Conservation (phyloP, 2,888 invertebrate genomes). For the Allophyes oxyacanthae region DNA sequence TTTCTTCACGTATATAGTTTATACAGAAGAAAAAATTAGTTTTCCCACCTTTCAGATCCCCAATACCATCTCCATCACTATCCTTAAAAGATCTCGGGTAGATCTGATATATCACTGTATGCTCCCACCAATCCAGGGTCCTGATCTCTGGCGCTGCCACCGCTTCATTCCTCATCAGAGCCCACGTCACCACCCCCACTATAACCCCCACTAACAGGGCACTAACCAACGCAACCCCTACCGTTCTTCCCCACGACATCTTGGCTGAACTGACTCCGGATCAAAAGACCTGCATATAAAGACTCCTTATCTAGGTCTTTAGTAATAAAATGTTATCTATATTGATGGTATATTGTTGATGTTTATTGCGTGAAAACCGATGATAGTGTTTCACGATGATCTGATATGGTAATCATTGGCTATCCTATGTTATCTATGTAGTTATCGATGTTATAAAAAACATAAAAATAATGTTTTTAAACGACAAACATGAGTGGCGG, state of each 20-base stretch:
- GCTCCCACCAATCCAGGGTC: slow-evolving; percentile 84
- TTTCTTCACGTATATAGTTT: too few species aligned
- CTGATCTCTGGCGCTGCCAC: slow-evolving; percentile 71
- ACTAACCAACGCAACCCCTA: slow-evolving; percentile 37
- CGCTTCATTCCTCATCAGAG: slow-evolving; percentile 73
- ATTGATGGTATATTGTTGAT: slow-evolving; percentile 17
- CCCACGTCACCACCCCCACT: slow-evolving; percentile 67
- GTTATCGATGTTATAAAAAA: too few species aligned
- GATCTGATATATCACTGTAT: slow-evolving; percentile 94
- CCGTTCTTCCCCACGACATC: slow-evolving; percentile 19
- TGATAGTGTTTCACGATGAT: slow-evolving; percentile 15
- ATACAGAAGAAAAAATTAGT: not conserved
- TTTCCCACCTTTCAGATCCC: slow-evolving; percentile 92
- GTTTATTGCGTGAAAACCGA: slow-evolving; percentile 8
- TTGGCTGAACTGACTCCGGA: not conserved
- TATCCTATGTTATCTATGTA: not conserved
- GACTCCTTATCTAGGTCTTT: slow-evolving; percentile 38
- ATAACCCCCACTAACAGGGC: slow-evolving; percentile 55
- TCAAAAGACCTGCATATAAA: slow-evolving; percentile 32
- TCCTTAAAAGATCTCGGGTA: slow-evolving; percentile 95
- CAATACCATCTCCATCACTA: slow-evolving; percentile 93
- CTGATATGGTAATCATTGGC: slow-evolving; percentile 8
- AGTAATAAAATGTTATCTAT: slow-evolving; percentile 27
- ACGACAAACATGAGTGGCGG: too few species aligned
- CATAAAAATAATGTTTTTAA: too few species aligned